A percentile compares a stretch with the other conserved stretches of the same genome.
These are phyloP conservation scores for Cervus canadensis DNA, from an alignment of 2,113 vertebrate genomes.

Conservation along the genomic window DNA sequence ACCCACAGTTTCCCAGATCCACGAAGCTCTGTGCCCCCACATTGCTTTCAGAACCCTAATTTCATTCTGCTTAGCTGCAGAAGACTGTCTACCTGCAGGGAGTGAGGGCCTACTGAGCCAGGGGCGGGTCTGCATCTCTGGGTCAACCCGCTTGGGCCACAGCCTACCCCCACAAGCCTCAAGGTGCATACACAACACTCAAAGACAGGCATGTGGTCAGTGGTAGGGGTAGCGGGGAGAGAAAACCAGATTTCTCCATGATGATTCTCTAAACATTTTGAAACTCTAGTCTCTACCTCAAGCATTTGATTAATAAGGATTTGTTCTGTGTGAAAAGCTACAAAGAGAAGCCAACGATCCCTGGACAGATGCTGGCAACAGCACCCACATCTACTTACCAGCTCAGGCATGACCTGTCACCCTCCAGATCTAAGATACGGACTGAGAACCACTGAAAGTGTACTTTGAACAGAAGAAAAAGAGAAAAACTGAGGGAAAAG, in stretches of 20 bases:
- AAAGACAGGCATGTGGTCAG: background rate
- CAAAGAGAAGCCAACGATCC: background rate
- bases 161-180: background rate
- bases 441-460: background rate
- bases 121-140: background rate
- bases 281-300: background rate
- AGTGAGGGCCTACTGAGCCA: background rate
- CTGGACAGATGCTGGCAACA: background rate
- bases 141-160: background rate
- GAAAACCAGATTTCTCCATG: background rate
- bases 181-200: background rate
- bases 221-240: background rate
- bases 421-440: background rate
- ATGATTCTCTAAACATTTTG: background rate
- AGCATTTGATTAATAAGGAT: background rate
- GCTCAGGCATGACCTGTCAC: background rate
- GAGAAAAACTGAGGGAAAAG: background rate
- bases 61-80: background rate
- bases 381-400: background rate
- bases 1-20: background rate
- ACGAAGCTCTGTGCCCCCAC: background rate
- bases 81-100: background rate
- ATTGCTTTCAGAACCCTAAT: background rate
- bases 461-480: background rate
- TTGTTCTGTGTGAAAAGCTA: background rate